phyloP scores from a whole-genome alignment of 2,113 vertebrate species.

The Python bivittatus region DNA sequence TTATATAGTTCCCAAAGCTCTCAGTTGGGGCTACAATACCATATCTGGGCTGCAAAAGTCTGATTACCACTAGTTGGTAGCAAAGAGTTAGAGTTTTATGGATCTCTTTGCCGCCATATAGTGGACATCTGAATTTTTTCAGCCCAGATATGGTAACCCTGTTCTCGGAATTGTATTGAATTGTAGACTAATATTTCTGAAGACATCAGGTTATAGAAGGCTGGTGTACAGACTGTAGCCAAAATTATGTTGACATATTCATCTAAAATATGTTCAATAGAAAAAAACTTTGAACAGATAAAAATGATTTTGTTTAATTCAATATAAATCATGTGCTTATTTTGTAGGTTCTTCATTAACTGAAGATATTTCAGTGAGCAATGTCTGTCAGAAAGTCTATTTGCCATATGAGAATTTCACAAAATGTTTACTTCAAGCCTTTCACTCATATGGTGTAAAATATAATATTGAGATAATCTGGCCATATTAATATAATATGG shows the following conservation, averaged over 20 bases:
- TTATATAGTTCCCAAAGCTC: background rate
- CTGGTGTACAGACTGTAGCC: background rate
- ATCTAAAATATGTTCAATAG: background rate
- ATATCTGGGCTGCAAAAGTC: background rate
- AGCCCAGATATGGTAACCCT: background rate
- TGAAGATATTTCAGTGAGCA: constrained; percentile 38
- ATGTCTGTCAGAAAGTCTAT: constrained; percentile 75
- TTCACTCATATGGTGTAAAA: constrained; percentile 80
- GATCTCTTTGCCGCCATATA: background rate
- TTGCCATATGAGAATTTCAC: constrained; percentile 82
- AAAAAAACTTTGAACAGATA: background rate
- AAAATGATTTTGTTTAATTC: background rate
- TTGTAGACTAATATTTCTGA: background rate
- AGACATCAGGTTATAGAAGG: background rate
- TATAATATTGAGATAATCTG: background rate
- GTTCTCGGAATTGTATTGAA: background rate
- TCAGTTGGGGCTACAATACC: background rate
- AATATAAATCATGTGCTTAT: background rate
- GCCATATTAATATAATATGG: background rate
- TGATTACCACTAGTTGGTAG: background rate
- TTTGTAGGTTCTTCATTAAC: constrained; percentile 54
- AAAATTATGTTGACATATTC: background rate
- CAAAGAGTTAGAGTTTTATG: background rate
- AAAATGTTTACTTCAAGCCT: constrained; percentile 72
- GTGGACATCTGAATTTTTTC: background rate